phyloP scores from a whole-genome alignment of 2,888 invertebrate genomes.

The Chrysolina haemoptera region DNA sequence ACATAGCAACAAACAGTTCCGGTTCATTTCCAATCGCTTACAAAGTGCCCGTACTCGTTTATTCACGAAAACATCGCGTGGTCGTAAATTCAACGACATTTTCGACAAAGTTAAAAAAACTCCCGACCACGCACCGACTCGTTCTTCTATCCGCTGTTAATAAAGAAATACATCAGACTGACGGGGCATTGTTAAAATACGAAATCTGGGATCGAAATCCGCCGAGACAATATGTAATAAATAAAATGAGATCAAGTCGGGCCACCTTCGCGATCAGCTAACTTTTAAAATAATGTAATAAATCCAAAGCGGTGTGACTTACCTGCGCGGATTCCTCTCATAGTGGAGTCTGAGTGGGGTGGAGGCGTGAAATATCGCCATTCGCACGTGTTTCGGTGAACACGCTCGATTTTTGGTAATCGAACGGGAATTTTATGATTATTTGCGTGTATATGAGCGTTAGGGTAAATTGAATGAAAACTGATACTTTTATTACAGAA shows the following conservation, averaged over 20 bases:
- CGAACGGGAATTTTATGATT: conserved; percentile 1
- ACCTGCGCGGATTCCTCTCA: conserved; percentile 36
- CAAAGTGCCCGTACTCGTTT: not conserved
- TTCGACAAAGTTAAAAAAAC: conserved; percentile 14
- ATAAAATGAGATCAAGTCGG: conserved; percentile 44
- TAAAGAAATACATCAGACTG: conserved; percentile 44
- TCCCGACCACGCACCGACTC: conserved; percentile 18
- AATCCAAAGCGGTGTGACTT: conserved; percentile 41
- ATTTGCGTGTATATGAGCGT: not conserved
- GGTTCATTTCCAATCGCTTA: not conserved
- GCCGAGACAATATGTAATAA: conserved; percentile 46
- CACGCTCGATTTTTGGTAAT: conserved; percentile 13
- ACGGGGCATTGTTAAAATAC: conserved; percentile 42
- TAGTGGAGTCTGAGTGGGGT: conserved; percentile 12
- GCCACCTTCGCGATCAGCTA: conserved; percentile 40
- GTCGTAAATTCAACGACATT: conserved; percentile 24
- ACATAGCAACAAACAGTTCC: not conserved
- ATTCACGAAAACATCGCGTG: conserved; percentile 22
- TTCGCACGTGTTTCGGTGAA: conserved; percentile 23
- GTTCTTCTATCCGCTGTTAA: conserved; percentile 32
- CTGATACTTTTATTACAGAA: too few relatives aligned
- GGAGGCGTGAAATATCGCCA: conserved; percentile 29
- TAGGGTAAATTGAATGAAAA: not conserved
- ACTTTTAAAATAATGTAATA: conserved; percentile 41
- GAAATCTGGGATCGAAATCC: conserved; percentile 41